These are phyloP conservation scores for Zygothrica quintamaculata DNA, from an alignment of 2,888 invertebrate species.

Conservation along the genomic window DNA sequence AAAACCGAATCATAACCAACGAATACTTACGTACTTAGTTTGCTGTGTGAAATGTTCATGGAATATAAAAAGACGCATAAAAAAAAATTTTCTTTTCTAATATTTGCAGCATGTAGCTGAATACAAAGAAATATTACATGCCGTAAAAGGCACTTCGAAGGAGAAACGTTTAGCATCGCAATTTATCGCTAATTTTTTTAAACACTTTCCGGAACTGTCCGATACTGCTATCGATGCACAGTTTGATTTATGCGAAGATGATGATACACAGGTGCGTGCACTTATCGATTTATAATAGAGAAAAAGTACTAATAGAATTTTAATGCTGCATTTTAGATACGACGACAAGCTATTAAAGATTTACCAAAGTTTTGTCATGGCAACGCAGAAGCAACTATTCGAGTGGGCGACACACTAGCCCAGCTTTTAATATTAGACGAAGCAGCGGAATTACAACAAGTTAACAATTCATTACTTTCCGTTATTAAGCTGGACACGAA, in stretches of 20 bases:
- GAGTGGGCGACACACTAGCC: conserved; percentile 95
- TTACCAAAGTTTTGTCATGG: conserved; percentile 94
- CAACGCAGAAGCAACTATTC: conserved; percentile 91
- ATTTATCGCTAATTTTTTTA: conserved; percentile 97
- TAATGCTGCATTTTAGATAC: conserved; percentile 87
- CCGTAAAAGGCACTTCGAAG: conserved; percentile 94
- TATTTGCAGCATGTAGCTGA: conserved; percentile 91
- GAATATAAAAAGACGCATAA: no score
- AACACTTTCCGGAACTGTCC: conserved; percentile 93
- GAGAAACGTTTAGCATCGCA: conserved; percentile 97
- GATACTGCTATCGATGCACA: conserved; percentile 95
- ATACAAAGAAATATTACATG: conserved; percentile 93
- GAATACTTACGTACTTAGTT: neutral
- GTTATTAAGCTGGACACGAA: conserved; percentile 83
- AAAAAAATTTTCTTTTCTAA: conserved; percentile 10
- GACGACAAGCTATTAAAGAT: conserved; percentile 97
- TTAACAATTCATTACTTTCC: conserved; percentile 92
- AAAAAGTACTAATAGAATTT: neutral
- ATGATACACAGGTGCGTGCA: conserved; percentile 91
- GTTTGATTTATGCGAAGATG: conserved; percentile 97
- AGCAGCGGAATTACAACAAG: conserved; percentile 91
- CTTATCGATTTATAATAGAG: neutral
- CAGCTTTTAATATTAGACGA: conserved; percentile 96
- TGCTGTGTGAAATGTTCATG: no score
- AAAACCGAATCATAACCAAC: neutral